Conservation (phyloP, 2,888 invertebrate genomes). For the Lasioglossum vierecki region DNA sequence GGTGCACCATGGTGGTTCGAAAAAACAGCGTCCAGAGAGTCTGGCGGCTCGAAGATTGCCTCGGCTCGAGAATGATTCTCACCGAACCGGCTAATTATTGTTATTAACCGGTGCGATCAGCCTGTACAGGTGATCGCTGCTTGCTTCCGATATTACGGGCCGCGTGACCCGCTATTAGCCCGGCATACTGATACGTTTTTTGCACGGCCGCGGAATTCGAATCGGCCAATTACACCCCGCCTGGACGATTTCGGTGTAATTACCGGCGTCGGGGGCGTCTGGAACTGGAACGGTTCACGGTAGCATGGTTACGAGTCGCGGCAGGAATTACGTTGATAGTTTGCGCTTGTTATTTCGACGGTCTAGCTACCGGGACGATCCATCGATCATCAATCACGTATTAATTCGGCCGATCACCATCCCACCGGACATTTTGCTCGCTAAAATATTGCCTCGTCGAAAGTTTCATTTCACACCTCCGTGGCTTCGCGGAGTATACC, state of each 20-base stretch:
- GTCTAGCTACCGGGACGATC: constrained; percentile 22
- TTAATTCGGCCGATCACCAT: not conserved
- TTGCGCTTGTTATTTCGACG: constrained; percentile 26
- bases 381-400: constrained; percentile 9
- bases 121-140: constrained; percentile 47
- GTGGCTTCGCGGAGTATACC: not conserved
- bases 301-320: constrained; percentile 19
- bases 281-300: constrained; percentile 39
- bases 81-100: constrained; percentile 55
- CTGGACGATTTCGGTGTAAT: constrained; percentile 51
- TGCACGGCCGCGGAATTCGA: constrained; percentile 65
- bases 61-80: constrained; percentile 40
- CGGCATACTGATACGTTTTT: constrained; percentile 72
- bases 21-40: not conserved
- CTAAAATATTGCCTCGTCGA: not conserved
- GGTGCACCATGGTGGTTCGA: not conserved
- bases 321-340: constrained; percentile 27
- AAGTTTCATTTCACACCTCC: not conserved
- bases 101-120: constrained; percentile 55
- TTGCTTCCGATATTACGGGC: constrained; percentile 63
- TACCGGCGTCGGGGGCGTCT: constrained; percentile 44
- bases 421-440: not conserved
- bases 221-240: constrained; percentile 44
- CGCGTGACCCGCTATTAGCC: constrained; percentile 53
- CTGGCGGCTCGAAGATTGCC: constrained; percentile 19